Conservation (phyloP, 2,888 invertebrate genomes). For the Plagiodera versicolora region DNA sequence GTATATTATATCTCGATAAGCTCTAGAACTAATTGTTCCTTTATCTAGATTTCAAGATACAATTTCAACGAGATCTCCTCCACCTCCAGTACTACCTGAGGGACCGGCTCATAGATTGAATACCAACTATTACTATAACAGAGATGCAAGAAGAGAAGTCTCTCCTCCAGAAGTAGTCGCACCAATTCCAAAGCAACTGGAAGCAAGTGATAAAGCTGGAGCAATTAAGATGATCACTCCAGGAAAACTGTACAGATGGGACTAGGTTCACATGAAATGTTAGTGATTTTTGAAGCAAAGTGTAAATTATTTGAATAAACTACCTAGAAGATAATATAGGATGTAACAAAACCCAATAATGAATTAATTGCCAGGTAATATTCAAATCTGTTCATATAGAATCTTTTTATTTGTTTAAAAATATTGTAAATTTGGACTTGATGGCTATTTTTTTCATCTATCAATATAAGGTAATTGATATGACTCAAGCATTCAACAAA, state of each 20-base stretch:
- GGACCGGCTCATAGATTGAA: slow-evolving; percentile 79
- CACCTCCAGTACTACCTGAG: slow-evolving; percentile 77
- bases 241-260: slow-evolving; percentile 42
- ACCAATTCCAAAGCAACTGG: slow-evolving; percentile 36
- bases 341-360: too few species aligned
- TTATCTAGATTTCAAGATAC: slow-evolving; percentile 60
- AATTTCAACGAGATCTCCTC: slow-evolving; percentile 75
- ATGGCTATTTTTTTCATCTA: too few species aligned
- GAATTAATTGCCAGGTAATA: too few species aligned
- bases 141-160: slow-evolving; percentile 83
- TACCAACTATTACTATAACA: slow-evolving; percentile 79
- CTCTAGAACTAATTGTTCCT: not conserved
- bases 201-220: slow-evolving; percentile 24
- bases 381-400: too few species aligned
- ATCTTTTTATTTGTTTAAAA: too few species aligned
- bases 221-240: slow-evolving; percentile 37
- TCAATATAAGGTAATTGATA: too few species aligned
- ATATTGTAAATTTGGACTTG: too few species aligned
- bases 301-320: not conserved
- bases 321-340: too few species aligned
- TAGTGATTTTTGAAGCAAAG: not conserved
- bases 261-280: slow-evolving; percentile 27
- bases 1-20: not conserved
- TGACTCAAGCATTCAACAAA: too few species aligned
- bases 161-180: slow-evolving; percentile 65